Conservation (phyloP, 1,140 invertebrate genomes). For the Camponotus pennsylvanicus region DNA sequence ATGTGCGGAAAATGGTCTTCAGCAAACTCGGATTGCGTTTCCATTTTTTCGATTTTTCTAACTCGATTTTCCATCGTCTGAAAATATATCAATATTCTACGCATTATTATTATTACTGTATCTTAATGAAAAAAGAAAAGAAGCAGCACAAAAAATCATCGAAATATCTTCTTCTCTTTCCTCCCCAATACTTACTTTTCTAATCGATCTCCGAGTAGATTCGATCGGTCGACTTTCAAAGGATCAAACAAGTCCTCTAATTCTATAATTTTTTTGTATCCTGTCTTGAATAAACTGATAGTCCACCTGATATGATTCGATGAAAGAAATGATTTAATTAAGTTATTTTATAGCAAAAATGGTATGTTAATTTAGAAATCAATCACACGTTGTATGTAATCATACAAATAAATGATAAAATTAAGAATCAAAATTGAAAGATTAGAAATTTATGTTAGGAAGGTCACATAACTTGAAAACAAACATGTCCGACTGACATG, state of each 20-base stretch:
- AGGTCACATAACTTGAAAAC: not conserved
- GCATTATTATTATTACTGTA: not conserved
- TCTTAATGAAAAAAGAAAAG: not conserved
- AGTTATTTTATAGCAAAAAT: not conserved
- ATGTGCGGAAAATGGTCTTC: slow-evolving; percentile 89
- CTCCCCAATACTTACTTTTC: slow-evolving; percentile 78
- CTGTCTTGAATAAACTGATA: slow-evolving; percentile 86
- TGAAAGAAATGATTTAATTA: not conserved
- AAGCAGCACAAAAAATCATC: too few species aligned
- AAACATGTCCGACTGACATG: not conserved
- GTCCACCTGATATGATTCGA: slow-evolving; percentile 84
- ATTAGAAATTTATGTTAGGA: not conserved
- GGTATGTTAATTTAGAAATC: too few species aligned
- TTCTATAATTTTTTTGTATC: slow-evolving; percentile 86
- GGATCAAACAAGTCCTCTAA: slow-evolving; percentile 87
- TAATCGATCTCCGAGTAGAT: slow-evolving; percentile 80
- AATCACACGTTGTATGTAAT: not conserved
- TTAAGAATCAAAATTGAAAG: not conserved
- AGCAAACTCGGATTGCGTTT: slow-evolving; percentile 84
- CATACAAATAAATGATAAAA: not conserved
- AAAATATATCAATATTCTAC: slow-evolving; percentile 49
- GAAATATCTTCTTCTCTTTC: not conserved
- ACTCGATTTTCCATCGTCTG: slow-evolving; percentile 85
- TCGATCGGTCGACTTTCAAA: slow-evolving; percentile 86
- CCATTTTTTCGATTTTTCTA: slow-evolving; percentile 80